phyloP scores from a whole-genome alignment of 2,113 vertebrate genomes.

The Oostethus manadensis region DNA sequence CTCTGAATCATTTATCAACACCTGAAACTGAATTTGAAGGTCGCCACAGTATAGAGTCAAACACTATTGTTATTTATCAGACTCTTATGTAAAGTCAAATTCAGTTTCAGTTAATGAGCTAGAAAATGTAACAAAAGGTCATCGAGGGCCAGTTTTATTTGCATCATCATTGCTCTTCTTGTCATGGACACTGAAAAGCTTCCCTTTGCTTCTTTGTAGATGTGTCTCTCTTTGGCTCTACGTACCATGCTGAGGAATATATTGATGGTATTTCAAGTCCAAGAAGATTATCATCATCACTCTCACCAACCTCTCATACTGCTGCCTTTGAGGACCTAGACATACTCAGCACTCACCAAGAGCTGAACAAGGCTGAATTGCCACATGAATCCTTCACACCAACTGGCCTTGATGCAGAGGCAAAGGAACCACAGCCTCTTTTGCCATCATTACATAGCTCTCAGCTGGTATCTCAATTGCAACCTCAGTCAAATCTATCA shows the following conservation, averaged over 20 bases:
- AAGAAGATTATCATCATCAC: constrained; percentile 55
- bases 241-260: constrained; percentile 37
- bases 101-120: no score
- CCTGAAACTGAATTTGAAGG: constrained; percentile 8
- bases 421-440: constrained; percentile 22
- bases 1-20: constrained; percentile 3
- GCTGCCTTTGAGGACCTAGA: constrained; percentile 52
- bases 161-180: neutral
- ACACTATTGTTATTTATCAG: no score
- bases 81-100: no score
- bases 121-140: no score
- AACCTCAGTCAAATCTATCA: constrained; percentile 27
- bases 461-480: constrained; percentile 21
- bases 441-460: constrained; percentile 31
- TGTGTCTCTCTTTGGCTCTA: constrained; percentile 56
- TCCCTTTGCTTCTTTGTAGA: constrained; percentile 65
- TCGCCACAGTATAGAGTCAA: no score
- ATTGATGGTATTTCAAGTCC: constrained; percentile 41
- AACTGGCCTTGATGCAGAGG: constrained; percentile 12
- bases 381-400: constrained; percentile 20
- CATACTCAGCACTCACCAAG: constrained; percentile 36
- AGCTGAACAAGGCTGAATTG: constrained; percentile 32
- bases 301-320: constrained; percentile 67
- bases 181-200: constrained; percentile 3
- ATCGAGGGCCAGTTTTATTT: neutral